Base-by-base conservation (phyloP, 2,113 vertebrate genomes). In the Oncorhynchus tshawytscha region DNA sequence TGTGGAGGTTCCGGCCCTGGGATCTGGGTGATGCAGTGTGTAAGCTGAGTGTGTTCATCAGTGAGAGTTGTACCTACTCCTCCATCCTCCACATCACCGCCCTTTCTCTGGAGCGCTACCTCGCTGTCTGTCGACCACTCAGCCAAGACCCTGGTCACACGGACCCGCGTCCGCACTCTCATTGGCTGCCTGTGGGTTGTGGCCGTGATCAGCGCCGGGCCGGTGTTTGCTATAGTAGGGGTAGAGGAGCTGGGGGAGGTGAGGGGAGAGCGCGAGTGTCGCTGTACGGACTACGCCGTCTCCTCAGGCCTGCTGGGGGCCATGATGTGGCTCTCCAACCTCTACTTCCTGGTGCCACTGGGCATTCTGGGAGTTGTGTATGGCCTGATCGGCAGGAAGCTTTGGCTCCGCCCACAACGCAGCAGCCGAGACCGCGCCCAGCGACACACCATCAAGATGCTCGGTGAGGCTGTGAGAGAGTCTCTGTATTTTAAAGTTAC, bases 1-100 rank as follows among this genome's bases (percentile, higher is more conserved):
- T 94, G 8, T 94, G 93, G 93, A 89, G 78, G 12, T 92, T 89
- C 73, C 82, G 85, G 25, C 93, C 94, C 3, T 94, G 94, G 94
- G 74, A 80, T 6, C 80, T 94, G 0, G 94, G 94, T 12, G 90
- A 91, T 29, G 71, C 88, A 0, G 79, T 81, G 75, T 94, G 94
- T 78, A 94, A 93, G 68, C 81, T 94, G 59, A 91, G 91, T 0
- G 87, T 93, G 90, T 94, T 93, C 77, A 81, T 93, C 22, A 92
- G 93, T 4, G 94, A 94, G 76, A 92, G 91, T 81, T 94, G 94
- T 86, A 94, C 94, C 72, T 94, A 93, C 86, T 91, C 91, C 71
- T 92, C 92, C 79, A 92, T 94, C 84, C 91, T 94, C 34, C 94
- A 94, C 87, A 93, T 94, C 87, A 94, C 94, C 4, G 92, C 93